These are phyloP conservation scores for Colinus virginianus DNA, from an alignment of 2,113 vertebrate genomes.

Conservation along the genomic window DNA sequence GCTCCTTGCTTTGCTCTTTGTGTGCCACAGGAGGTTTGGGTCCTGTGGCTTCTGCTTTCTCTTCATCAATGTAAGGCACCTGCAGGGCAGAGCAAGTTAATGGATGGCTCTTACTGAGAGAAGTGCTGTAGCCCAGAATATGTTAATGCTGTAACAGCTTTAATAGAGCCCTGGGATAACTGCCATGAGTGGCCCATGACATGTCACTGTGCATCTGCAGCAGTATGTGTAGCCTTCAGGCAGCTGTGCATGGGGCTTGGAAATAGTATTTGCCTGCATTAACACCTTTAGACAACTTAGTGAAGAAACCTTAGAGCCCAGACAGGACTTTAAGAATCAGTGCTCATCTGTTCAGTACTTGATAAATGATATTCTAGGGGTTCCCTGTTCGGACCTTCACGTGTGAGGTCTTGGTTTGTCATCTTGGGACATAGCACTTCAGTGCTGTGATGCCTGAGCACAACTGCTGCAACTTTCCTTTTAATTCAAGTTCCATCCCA, in stretches of 20 bases:
- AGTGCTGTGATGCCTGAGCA: too few relatives aligned
- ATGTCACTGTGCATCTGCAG: background rate
- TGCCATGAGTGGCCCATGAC: background rate
- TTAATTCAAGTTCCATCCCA: background rate
- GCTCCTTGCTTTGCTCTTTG: background rate
- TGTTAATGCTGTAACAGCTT: background rate
- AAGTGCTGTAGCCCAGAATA: background rate
- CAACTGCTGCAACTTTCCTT: background rate
- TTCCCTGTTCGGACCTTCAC: background rate
- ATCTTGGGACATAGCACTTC: background rate
- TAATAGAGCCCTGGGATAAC: background rate
- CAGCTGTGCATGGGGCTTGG: background rate
- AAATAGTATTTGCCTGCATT: background rate
- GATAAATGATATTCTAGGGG: background rate
- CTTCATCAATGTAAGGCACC: background rate
- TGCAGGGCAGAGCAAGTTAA: background rate
- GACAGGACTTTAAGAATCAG: background rate
- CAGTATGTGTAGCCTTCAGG: slow-evolving; percentile 6
- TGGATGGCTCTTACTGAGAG: background rate
- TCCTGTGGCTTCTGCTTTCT: background rate
- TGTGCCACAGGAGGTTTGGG: background rate
- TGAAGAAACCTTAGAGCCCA: background rate
- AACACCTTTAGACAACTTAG: background rate
- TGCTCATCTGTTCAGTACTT: background rate
- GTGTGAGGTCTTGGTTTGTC: background rate